A percentile compares a stretch with the other conserved stretches of the same genome.
phyloP scores from a whole-genome alignment of 2,797 vertebrate genomes.

The Nothura maculosa region DNA sequence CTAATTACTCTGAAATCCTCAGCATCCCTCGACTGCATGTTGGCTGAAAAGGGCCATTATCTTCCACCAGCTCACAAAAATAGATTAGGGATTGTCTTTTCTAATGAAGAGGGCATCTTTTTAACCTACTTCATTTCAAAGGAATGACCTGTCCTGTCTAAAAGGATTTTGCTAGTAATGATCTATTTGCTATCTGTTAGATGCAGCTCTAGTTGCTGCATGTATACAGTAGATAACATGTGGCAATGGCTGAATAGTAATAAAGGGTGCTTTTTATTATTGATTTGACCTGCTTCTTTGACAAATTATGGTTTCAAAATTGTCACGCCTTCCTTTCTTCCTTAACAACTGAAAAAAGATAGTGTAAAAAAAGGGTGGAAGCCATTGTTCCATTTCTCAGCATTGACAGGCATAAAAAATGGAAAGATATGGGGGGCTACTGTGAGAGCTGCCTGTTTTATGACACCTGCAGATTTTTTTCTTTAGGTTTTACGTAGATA shows the following conservation, averaged over 20 bases:
- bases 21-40: not conserved
- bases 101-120: not conserved
- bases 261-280: not conserved
- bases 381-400: not conserved
- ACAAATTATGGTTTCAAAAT: not conserved
- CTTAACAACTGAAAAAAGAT: not conserved
- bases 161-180: not conserved
- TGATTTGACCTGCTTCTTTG: not conserved
- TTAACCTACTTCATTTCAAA: not conserved
- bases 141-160: not conserved
- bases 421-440: not conserved
- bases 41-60: not conserved
- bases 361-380: not conserved
- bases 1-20: not conserved
- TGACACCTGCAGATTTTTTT: not conserved
- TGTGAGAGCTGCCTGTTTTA: not conserved
- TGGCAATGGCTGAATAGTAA: not conserved
- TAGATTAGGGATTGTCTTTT: not conserved
- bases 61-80: not conserved
- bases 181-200: not conserved
- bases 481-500: not conserved
- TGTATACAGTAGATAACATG: not conserved
- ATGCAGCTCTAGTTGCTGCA: not conserved
- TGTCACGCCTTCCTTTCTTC: not conserved
- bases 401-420: not conserved